phyloP scores from a whole-genome alignment of 53 echinoderm and acorn worm genomes.

The Zoroaster sp. region DNA sequence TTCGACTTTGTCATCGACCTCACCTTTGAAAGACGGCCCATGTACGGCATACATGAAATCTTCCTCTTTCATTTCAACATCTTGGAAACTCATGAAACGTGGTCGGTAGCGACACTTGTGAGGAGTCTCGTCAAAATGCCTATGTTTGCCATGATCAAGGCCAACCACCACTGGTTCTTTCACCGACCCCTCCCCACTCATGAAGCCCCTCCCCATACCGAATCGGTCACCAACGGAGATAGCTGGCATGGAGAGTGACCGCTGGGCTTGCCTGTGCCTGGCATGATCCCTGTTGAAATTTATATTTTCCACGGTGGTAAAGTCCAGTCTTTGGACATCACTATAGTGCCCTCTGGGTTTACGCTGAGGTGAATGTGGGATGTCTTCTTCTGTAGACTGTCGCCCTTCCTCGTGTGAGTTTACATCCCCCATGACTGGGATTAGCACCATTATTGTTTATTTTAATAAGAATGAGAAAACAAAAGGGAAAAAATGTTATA shows the following conservation, averaged over 20 bases:
- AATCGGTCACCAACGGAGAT: constrained; percentile 1
- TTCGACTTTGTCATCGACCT: constrained; percentile 9
- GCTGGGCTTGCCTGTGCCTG: constrained; percentile 54
- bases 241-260: constrained; percentile 76
- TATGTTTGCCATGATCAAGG: background rate
- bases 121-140: background rate
- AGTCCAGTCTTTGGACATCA: constrained; percentile 72
- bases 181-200: background rate
- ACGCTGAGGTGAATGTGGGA: constrained; percentile 65
- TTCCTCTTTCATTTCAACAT: background rate
- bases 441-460: background rate
- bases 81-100: constrained; percentile 47
- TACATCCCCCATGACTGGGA: constrained; percentile 75
- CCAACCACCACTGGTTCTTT: background rate
- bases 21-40: background rate
- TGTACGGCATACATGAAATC: background rate
- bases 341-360: constrained; percentile 52
- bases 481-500: background rate
- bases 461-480: background rate
- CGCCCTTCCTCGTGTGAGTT: constrained; percentile 66
- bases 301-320: constrained; percentile 80
- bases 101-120: constrained; percentile 11
- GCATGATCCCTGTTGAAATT: constrained; percentile 63
- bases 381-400: constrained; percentile 58
- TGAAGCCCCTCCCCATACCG: background rate